phyloP scores from a whole-genome alignment of 2,113 vertebrate genomes.

The Pedetes capensis region DNA sequence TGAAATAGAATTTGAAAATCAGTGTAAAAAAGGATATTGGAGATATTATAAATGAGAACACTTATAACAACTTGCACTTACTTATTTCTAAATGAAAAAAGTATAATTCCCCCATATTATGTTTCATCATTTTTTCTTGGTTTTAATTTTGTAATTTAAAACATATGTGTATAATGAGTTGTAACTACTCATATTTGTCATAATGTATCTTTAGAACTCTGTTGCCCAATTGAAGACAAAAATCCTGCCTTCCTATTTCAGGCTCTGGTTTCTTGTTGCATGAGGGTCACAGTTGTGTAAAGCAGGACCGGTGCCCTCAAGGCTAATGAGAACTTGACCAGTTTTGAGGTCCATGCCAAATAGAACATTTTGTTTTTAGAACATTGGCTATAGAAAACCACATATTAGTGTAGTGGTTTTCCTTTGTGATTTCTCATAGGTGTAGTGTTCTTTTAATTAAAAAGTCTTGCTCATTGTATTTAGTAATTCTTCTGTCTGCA shows the following conservation, averaged over 20 bases:
- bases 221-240: background rate
- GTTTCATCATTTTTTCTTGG: background rate
- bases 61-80: background rate
- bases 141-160: conserved; percentile 48
- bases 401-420: background rate
- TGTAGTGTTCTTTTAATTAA: conserved; percentile 32
- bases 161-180: conserved; percentile 6
- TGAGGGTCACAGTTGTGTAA: background rate
- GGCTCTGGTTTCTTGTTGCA: background rate
- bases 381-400: conserved; percentile 37
- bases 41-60: background rate
- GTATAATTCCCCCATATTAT: background rate
- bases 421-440: conserved; percentile 47
- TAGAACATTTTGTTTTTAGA: conserved; percentile 60
- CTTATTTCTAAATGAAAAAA: conserved; percentile 44
- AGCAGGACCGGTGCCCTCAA: background rate
- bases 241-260: background rate
- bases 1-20: conserved; percentile 21
- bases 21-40: background rate
- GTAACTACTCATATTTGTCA: conserved; percentile 17
- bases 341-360: conserved; percentile 49
- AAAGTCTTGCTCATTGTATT: background rate
- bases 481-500: background rate
- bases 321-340: conserved; percentile 37
- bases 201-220: background rate